These are phyloP conservation scores for Aphelocoma coerulescens DNA, from an alignment of 2,113 vertebrate species.

Conservation along the genomic window DNA sequence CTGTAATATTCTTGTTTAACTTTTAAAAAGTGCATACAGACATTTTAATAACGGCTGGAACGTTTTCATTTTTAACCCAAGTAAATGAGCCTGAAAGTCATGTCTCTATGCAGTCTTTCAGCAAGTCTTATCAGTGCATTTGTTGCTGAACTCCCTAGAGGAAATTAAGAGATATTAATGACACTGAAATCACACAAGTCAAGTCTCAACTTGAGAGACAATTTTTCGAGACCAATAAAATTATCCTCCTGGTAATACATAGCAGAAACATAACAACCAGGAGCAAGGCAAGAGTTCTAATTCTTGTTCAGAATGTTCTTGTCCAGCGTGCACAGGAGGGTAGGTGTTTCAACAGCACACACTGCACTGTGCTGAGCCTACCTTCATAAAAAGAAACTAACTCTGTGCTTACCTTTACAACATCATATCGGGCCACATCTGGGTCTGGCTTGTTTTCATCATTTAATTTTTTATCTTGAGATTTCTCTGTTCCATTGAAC, in stretches of 20 bases:
- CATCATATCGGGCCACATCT: constrained; percentile 84
- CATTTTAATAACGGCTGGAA: background rate
- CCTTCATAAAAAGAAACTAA: background rate
- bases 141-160: background rate
- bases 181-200: background rate
- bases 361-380: background rate
- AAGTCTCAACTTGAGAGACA: background rate
- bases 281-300: background rate
- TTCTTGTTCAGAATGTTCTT: background rate
- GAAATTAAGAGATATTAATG: background rate
- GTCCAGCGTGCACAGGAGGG: background rate
- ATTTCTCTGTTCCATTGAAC: constrained; percentile 64
- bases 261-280: background rate
- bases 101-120: background rate
- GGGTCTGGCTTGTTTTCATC: constrained; percentile 83
- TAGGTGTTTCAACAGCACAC: background rate
- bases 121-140: background rate
- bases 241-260: background rate
- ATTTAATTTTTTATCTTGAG: constrained; percentile 60
- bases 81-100: background rate
- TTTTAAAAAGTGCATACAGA: background rate
- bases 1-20: background rate
- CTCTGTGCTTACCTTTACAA: constrained; percentile 81
- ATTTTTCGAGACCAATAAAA: background rate
- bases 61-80: background rate